Evolutionary conservation across 2,113 vertebrate genomes (phyloP).

Genomic region (Ardeotis arabs): DNA sequence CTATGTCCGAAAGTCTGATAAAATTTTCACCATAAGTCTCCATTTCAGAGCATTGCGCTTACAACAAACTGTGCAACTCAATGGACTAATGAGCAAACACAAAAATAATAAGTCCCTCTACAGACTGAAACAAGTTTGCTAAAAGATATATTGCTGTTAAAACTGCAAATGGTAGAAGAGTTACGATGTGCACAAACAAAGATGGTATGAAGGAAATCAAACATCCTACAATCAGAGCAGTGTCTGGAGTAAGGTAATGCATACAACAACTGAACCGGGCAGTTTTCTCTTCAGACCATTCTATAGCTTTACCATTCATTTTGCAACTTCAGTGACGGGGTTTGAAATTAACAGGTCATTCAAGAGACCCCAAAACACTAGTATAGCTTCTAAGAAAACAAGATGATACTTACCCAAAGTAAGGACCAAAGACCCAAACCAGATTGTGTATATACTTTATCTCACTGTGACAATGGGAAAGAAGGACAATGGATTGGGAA

Average conservation of each 20-base stretch:
- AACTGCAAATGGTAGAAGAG: not conserved
- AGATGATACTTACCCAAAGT: not conserved
- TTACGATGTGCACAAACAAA: not conserved
- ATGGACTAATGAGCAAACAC: not conserved
- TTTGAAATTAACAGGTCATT: not conserved
- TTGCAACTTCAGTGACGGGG: not conserved
- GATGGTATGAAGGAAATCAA: not conserved
- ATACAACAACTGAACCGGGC: not conserved
- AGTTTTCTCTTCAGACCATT: not conserved
- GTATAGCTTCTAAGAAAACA: not conserved
- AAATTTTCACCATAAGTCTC: not conserved
- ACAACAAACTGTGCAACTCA: not conserved
- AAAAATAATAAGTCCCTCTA: not conserved
- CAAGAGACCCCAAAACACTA: not conserved
- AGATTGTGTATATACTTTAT: not conserved
- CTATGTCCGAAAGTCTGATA: slow-evolving; percentile 4
- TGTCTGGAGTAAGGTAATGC: not conserved
- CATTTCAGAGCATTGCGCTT: slow-evolving; percentile 27
- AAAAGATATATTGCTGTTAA: not conserved
- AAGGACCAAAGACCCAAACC: not conserved
- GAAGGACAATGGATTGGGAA: not conserved
- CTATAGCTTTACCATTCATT: not conserved
- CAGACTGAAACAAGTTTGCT: not conserved
- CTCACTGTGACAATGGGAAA: not conserved
- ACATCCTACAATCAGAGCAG: not conserved